phyloP scores from a whole-genome alignment of 2,888 invertebrate genomes.

The Sturmia bella region DNA sequence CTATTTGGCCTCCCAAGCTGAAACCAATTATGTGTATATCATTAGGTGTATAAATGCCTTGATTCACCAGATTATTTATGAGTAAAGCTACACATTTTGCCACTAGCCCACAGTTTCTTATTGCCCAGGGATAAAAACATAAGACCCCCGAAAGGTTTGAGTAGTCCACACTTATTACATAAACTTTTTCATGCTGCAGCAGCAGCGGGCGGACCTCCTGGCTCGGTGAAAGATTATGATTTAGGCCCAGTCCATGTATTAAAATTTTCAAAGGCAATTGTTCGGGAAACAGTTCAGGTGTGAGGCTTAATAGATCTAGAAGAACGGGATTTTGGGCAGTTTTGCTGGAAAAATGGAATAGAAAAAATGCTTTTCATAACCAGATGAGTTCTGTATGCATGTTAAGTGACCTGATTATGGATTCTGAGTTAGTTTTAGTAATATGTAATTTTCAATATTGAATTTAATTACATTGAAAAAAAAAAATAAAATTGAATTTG shows the following conservation, averaged over 20 bases:
- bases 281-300: constrained; percentile 67
- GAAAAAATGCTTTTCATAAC: not conserved
- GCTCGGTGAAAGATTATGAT: constrained; percentile 84
- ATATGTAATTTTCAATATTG: too few relatives aligned
- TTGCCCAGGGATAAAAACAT: constrained; percentile 84
- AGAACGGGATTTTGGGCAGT: constrained; percentile 81
- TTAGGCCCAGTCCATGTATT: constrained; percentile 85
- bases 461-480: too few relatives aligned
- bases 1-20: constrained; percentile 85
- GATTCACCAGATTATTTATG: constrained; percentile 82
- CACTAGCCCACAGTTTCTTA: constrained; percentile 84
- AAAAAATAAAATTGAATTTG: too few relatives aligned
- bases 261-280: constrained; percentile 83
- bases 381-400: too few relatives aligned
- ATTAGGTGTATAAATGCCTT: constrained; percentile 80
- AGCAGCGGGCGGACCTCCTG: constrained; percentile 85
- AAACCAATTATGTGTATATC: constrained; percentile 85
- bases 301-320: constrained; percentile 78
- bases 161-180: constrained; percentile 86
- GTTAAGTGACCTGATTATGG: too few relatives aligned
- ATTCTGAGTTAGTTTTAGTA: too few relatives aligned
- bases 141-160: constrained; percentile 83
- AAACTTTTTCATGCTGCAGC: constrained; percentile 83
- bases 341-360: constrained; percentile 45
- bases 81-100: constrained; percentile 85